Percentiles rank a stretch among this genome's conserved stretches.
These are phyloP conservation scores for Cephalophus harveyi DNA, from an alignment of 2,113 vertebrate species.

Conservation along the genomic window DNA sequence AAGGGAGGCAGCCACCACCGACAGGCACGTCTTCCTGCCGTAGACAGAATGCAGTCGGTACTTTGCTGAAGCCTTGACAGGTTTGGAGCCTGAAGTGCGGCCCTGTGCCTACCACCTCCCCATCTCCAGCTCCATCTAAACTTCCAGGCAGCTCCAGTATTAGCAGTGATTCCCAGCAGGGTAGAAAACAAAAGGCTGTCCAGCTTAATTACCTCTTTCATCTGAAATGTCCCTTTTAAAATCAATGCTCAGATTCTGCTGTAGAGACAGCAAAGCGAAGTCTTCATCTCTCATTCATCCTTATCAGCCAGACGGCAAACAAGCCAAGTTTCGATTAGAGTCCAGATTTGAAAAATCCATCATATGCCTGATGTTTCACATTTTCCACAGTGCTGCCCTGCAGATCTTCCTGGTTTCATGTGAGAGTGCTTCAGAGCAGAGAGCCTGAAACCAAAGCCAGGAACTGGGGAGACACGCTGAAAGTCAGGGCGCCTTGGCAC, in stretches of 20 bases:
- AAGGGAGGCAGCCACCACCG: neutral
- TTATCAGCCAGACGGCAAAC: conserved; percentile 71
- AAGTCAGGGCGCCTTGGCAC: conserved; percentile 60
- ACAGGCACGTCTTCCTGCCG: neutral
- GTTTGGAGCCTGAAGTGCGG: neutral
- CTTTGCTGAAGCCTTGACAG: neutral
- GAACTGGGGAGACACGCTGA: conserved; percentile 40
- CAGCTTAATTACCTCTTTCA: neutral
- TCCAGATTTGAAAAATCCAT: conserved; percentile 60
- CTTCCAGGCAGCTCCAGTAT: neutral
- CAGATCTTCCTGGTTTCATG: conserved; percentile 51
- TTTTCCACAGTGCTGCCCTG: conserved; percentile 70
- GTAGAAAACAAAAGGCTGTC: neutral
- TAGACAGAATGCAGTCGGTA: neutral
- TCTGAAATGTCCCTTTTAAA: neutral
- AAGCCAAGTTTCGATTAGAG: conserved; percentile 60
- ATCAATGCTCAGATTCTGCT: neutral
- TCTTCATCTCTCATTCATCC: conserved; percentile 52
- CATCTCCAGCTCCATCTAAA: neutral
- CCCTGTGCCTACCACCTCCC: neutral
- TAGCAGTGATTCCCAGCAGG: neutral
- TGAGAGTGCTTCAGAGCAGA: conserved; percentile 44
- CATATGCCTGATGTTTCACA: conserved; percentile 60
- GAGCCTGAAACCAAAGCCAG: conserved; percentile 62
- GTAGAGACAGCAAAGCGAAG: conserved; percentile 14